Conservation (phyloP, 1,140 invertebrate species). For the Armadillidium nasatum region DNA sequence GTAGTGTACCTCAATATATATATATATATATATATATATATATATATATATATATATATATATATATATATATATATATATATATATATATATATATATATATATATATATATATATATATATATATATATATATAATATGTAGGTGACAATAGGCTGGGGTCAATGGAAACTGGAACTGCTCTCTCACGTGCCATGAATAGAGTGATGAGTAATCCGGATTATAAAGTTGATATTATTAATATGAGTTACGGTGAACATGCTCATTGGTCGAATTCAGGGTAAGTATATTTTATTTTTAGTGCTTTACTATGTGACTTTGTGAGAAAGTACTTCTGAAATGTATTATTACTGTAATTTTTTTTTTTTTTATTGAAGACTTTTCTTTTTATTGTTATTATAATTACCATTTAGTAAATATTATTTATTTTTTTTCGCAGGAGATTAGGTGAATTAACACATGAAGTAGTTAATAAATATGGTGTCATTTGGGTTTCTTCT, state of each 20-base stretch:
- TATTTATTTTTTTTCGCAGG: slow-evolving; percentile 54
- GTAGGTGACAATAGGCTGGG: slow-evolving; percentile 72
- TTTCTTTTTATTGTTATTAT: too few relatives aligned
- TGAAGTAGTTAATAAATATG: slow-evolving; percentile 87
- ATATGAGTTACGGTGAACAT: slow-evolving; percentile 97
- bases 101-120: too few relatives aligned
- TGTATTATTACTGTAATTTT: not conserved
- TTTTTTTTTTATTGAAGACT: too few relatives aligned
- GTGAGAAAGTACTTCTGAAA: not conserved
- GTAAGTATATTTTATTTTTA: slow-evolving; percentile 53
- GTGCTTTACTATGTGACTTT: not conserved
- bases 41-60: too few relatives aligned
- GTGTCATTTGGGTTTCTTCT: slow-evolving; percentile 83
- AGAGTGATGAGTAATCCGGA: slow-evolving; percentile 61
- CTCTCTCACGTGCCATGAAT: slow-evolving; percentile 83
- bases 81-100: too few relatives aligned
- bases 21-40: too few relatives aligned
- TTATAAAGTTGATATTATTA: slow-evolving; percentile 75
- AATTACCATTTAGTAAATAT: too few relatives aligned
- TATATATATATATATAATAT: not conserved
- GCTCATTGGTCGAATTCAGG: slow-evolving; percentile 74
- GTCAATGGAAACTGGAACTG: slow-evolving; percentile 94
- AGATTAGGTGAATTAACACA: slow-evolving; percentile 77
- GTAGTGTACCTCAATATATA: too few relatives aligned
- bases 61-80: too few relatives aligned